Evolutionary conservation across 2,888 invertebrate species (phyloP).

Genomic region (Drosophila neutralis): DNA sequence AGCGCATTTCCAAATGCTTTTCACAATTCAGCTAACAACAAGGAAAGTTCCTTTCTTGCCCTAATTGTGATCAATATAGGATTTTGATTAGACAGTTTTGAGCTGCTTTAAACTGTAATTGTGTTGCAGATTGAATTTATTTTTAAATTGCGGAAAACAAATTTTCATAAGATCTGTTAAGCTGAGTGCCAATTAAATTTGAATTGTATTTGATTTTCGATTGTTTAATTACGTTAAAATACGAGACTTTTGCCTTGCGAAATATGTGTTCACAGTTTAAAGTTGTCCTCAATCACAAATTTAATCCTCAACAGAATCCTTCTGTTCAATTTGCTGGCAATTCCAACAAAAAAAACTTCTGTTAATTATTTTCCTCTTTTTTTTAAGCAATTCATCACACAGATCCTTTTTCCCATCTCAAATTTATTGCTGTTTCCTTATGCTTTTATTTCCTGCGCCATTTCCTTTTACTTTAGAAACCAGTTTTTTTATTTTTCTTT

Average conservation of each 20-base stretch:
- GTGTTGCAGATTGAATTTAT: neutral
- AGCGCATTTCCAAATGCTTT: slow-evolving; percentile 41
- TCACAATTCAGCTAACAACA: slow-evolving; percentile 14
- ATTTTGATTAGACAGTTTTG: neutral
- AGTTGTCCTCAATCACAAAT: neutral
- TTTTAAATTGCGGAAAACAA: neutral
- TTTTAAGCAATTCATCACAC: slow-evolving; percentile 59
- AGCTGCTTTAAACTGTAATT: neutral
- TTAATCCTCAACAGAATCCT: slow-evolving; percentile 37
- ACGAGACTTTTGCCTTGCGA: neutral
- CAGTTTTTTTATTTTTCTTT: neutral
- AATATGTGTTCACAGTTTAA: neutral
- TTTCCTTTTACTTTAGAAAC: slow-evolving; percentile 37
- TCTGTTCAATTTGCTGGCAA: slow-evolving; percentile 57
- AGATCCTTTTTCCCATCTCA: slow-evolving; percentile 34
- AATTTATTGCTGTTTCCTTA: slow-evolving; percentile 43
- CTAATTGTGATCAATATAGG: slow-evolving; percentile 6
- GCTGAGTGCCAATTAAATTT: neutral
- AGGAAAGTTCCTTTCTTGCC: slow-evolving; percentile 10
- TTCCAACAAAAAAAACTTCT: slow-evolving; percentile 5
- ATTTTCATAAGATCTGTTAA: neutral
- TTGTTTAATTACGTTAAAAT: neutral
- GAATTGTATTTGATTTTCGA: neutral
- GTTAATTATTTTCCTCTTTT: slow-evolving; percentile 67
- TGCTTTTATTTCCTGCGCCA: slow-evolving; percentile 57